A percentile compares a stretch with the other conserved stretches of the same genome.
Conservation (phyloP, 2,113 vertebrate genomes). For the Gobius niger region DNA sequence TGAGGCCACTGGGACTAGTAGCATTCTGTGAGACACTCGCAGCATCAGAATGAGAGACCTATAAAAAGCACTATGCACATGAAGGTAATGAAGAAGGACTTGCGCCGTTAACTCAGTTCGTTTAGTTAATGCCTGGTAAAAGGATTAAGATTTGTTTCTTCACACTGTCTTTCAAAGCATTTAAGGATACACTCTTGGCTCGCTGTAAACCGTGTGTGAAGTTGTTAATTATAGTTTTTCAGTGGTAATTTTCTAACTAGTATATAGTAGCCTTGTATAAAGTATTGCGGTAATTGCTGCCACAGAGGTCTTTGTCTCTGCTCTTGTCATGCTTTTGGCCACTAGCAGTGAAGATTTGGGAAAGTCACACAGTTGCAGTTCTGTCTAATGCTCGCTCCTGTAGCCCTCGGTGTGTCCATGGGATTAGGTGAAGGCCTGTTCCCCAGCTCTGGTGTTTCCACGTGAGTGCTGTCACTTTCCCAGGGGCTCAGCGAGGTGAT, state of each 20-base stretch:
- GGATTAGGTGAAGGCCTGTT: conserved; percentile 36
- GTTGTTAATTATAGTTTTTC: no score
- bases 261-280: no score
- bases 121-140: not conserved
- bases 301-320: no score
- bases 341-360: not conserved
- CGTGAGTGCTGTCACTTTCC: conserved; percentile 29
- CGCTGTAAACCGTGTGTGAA: no score
- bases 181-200: no score
- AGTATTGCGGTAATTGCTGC: no score
- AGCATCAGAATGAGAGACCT: conserved; percentile 12
- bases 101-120: not conserved
- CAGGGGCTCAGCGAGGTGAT: conserved; percentile 35
- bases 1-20: conserved; percentile 5
- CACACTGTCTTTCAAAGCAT: no score
- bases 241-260: no score
- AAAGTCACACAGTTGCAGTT: conserved; percentile 8
- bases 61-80: conserved; percentile 23
- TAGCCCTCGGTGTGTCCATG: conserved; percentile 31
- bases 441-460: conserved; percentile 47
- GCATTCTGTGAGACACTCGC: conserved; percentile 18
- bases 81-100: conserved; percentile 33
- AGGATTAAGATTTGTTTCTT: not conserved
- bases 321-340: not conserved
- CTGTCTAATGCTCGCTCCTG: conserved; percentile 16